Percentiles rank a stretch among this genome's conserved stretches.
Conservation (phyloP, 2,797 vertebrate species). For the Semotilus atromaculatus region DNA sequence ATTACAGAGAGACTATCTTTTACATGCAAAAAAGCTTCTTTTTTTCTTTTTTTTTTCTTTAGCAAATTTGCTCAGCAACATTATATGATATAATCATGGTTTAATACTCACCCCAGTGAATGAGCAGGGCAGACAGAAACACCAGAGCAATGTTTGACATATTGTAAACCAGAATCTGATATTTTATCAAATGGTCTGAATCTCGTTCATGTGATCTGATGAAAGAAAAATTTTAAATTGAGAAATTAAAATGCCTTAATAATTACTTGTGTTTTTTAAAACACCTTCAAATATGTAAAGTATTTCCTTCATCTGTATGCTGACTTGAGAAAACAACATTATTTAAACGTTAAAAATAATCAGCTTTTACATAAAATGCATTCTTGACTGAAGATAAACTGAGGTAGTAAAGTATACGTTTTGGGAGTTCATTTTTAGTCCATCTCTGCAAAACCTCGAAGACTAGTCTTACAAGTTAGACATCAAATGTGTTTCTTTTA, state of each 20-base stretch:
- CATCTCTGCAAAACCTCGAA: no score
- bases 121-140: neutral
- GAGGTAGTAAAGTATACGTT: no score
- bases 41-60: neutral
- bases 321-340: no score
- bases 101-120: neutral
- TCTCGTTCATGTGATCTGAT: neutral
- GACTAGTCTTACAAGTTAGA: no score
- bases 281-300: no score
- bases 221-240: neutral
- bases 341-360: no score
- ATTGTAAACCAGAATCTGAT: neutral
- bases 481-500: no score
- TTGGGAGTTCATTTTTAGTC: no score
- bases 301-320: no score
- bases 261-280: no score
- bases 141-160: neutral
- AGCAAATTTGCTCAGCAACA: neutral
- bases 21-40: neutral
- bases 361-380: no score
- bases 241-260: neutral
- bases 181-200: neutral
- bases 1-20: neutral
- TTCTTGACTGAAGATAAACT: no score
- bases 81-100: neutral